phyloP scores from a whole-genome alignment of 2,797 vertebrate genomes.

The Pipistrellus pipistrellus region DNA sequence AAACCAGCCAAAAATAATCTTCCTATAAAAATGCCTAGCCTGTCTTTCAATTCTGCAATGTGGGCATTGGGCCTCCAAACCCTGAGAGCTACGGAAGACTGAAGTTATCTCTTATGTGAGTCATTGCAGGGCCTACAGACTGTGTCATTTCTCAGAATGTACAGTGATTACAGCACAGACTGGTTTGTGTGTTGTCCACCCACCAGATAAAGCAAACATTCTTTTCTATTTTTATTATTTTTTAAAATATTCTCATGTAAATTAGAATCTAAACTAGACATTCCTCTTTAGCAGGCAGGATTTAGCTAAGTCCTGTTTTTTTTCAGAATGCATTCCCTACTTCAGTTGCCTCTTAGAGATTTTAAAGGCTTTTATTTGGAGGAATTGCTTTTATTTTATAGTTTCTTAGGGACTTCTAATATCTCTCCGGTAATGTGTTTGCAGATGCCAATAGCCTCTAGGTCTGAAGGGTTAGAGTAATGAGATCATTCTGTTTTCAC shows the following conservation, averaged over 20 bases:
- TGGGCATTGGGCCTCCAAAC: background rate
- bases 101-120: slow-evolving; percentile 1
- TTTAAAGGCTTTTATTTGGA: slow-evolving; percentile 82
- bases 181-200: slow-evolving; percentile 64
- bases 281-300: slow-evolving; percentile 65
- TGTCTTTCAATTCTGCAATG: slow-evolving; percentile 46
- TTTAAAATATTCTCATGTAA: slow-evolving; percentile 76
- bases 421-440: slow-evolving; percentile 78
- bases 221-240: slow-evolving; percentile 75
- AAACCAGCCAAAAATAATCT: background rate
- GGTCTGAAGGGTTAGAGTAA: slow-evolving; percentile 75
- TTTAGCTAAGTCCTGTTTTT: slow-evolving; percentile 72
- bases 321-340: slow-evolving; percentile 71
- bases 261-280: slow-evolving; percentile 78
- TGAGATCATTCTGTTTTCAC: slow-evolving; percentile 65
- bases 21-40: slow-evolving; percentile 4
- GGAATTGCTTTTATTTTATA: slow-evolving; percentile 83
- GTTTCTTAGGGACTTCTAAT: slow-evolving; percentile 79
- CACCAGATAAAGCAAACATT: slow-evolving; percentile 70
- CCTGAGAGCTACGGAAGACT: slow-evolving; percentile 34
- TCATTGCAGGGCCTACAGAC: slow-evolving; percentile 25
- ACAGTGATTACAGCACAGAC: slow-evolving; percentile 59
- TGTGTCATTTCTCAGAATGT: slow-evolving; percentile 55
- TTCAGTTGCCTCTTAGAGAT: slow-evolving; percentile 79
- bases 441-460: slow-evolving; percentile 76